These are phyloP conservation scores for Onychomys leucogaster DNA, from an alignment of 2,797 vertebrate genomes.

Conservation along the genomic window DNA sequence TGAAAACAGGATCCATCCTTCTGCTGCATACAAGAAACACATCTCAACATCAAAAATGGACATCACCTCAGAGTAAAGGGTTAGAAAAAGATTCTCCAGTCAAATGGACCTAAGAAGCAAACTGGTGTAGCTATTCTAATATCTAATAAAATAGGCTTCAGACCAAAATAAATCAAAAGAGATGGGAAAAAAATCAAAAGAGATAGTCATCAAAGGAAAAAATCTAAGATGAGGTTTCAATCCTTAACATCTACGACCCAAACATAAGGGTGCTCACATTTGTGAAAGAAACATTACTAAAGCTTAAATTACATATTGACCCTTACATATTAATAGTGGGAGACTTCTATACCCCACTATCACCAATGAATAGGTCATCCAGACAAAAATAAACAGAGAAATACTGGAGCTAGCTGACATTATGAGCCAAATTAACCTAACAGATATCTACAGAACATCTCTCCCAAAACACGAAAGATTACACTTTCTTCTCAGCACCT, in stretches of 20 bases:
- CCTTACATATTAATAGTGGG: neutral
- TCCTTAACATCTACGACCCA: neutral
- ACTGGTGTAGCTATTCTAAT: neutral
- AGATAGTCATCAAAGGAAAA: neutral
- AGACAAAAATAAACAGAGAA: neutral
- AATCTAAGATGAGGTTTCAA: neutral
- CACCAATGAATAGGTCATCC: neutral
- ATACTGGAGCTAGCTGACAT: neutral
- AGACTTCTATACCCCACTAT: neutral
- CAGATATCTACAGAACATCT: neutral
- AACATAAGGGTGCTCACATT: too few relatives aligned
- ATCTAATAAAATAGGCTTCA: neutral
- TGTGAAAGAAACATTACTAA: neutral
- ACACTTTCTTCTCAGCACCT: neutral
- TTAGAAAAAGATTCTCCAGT: neutral
- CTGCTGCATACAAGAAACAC: neutral
- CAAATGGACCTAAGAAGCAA: neutral
- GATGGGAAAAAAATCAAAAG: neutral
- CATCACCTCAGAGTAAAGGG: neutral
- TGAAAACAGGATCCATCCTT: neutral
- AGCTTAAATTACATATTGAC: neutral
- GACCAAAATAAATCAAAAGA: neutral
- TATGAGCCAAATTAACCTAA: neutral
- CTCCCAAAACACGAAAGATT: neutral
- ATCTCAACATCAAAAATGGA: neutral